Evolutionary conservation across 2,888 invertebrate genomes (phyloP).

Genomic region (Eupelmus urozonus): DNA sequence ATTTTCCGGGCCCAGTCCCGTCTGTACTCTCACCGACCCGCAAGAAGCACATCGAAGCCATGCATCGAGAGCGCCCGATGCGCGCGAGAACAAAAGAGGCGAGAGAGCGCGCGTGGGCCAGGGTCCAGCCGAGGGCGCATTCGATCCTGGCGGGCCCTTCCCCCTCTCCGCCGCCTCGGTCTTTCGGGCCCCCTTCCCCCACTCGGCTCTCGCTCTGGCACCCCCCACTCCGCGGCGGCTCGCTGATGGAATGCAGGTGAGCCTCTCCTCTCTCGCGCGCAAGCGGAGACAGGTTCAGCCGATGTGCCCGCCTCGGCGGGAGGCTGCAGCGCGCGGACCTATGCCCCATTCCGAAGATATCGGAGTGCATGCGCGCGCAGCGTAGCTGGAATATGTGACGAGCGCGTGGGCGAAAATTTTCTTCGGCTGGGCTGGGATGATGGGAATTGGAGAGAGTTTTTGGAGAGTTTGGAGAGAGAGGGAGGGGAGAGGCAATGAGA

Average conservation of each 20-base stretch:
- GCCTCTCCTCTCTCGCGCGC: background rate
- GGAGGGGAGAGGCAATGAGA: too few relatives aligned
- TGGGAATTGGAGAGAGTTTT: too few relatives aligned
- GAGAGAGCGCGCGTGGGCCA: slow-evolving; percentile 36
- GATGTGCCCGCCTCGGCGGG: slow-evolving; percentile 67
- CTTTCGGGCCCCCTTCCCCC: background rate
- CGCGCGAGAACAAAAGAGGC: background rate
- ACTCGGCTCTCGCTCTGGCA: background rate
- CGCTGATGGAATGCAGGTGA: background rate
- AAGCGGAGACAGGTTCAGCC: slow-evolving; percentile 76
- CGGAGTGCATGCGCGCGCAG: slow-evolving; percentile 61
- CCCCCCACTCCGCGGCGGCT: background rate
- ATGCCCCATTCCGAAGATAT: slow-evolving; percentile 76
- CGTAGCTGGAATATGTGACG: slow-evolving; percentile 19
- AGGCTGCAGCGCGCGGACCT: slow-evolving; percentile 65
- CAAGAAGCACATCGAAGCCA: too few relatives aligned
- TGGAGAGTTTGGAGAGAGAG: too few relatives aligned
- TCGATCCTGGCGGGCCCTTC: slow-evolving; percentile 52
- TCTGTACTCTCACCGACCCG: too few relatives aligned
- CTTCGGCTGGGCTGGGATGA: too few relatives aligned
- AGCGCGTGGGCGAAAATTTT: slow-evolving; percentile 25
- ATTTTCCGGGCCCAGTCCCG: too few relatives aligned
- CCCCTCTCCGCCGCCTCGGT: slow-evolving; percentile 57
- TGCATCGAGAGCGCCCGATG: background rate
- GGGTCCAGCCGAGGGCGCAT: slow-evolving; percentile 62